Conservation (phyloP, 2,797 vertebrate genomes). For the Erethizon dorsatum region DNA sequence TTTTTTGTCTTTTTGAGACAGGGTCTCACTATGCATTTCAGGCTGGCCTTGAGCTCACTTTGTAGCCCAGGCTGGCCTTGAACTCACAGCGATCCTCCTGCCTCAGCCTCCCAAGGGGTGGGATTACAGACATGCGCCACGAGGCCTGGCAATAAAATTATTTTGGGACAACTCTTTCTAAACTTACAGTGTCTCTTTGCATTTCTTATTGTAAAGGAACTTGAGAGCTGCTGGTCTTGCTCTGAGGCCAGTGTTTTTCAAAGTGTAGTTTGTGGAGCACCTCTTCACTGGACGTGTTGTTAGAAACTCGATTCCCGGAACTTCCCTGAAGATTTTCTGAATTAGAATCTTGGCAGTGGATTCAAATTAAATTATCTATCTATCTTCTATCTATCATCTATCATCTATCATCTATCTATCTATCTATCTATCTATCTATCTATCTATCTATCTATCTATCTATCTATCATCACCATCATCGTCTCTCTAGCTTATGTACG, state of each 20-base stretch:
- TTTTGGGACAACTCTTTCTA: neutral
- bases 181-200: neutral
- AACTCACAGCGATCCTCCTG: too few relatives aligned
- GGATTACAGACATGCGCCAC: too few relatives aligned
- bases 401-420: too few relatives aligned
- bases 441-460: neutral
- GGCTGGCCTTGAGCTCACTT: too few relatives aligned
- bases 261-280: neutral
- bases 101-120: too few relatives aligned
- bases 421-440: neutral
- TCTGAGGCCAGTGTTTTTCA: neutral
- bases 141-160: neutral
- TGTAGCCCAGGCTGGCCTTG: too few relatives aligned
- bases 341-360: neutral
- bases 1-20: too few relatives aligned
- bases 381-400: neutral
- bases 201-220: neutral
- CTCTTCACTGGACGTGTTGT: neutral
- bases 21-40: too few relatives aligned
- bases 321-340: neutral
- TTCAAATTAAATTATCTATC: neutral
- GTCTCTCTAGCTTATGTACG: neutral
- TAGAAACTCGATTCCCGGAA: slow-evolving; percentile 40
- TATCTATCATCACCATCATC: neutral
- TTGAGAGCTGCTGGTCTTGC: neutral